Percentiles rank a stretch among this genome's conserved stretches.
Evolutionary conservation across 2,888 invertebrate species (phyloP).

Genomic region (Andrena trimmerana): DNA sequence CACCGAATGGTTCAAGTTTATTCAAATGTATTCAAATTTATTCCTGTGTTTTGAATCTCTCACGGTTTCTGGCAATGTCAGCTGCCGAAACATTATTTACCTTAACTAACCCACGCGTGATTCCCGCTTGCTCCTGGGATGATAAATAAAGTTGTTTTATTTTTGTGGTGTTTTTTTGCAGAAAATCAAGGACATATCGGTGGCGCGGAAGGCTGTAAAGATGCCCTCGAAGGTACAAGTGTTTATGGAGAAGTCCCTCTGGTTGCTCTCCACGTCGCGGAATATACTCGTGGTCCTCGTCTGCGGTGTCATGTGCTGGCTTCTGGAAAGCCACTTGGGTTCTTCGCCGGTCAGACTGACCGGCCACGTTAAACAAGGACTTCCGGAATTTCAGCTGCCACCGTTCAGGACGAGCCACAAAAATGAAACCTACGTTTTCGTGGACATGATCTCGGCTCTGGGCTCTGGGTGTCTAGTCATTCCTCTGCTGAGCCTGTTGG

Average conservation of each 20-base stretch:
- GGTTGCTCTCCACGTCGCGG: slow-evolving; percentile 91
- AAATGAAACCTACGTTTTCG: slow-evolving; percentile 86
- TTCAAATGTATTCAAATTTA: too few relatives aligned
- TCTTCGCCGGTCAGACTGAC: slow-evolving; percentile 89
- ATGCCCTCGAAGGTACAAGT: slow-evolving; percentile 85
- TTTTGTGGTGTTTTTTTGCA: slow-evolving; percentile 81
- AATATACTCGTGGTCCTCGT: slow-evolving; percentile 92
- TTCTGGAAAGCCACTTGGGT: slow-evolving; percentile 87
- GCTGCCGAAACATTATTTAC: too few relatives aligned
- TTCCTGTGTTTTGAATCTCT: too few relatives aligned
- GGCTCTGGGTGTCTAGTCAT: slow-evolving; percentile 89
- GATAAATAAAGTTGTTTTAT: too few relatives aligned
- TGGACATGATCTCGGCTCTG: slow-evolving; percentile 87
- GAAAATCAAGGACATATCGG: slow-evolving; percentile 90
- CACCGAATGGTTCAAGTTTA: too few relatives aligned
- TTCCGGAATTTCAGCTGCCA: slow-evolving; percentile 88
- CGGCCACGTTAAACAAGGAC: slow-evolving; percentile 90
- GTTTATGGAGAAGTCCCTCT: slow-evolving; percentile 87
- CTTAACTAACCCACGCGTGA: too few relatives aligned
- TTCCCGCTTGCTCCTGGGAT: too few relatives aligned
- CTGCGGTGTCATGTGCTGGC: slow-evolving; percentile 89
- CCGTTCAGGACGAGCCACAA: slow-evolving; percentile 89
- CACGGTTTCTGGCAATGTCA: too few relatives aligned
- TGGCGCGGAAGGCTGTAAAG: slow-evolving; percentile 85
- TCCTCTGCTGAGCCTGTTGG: slow-evolving; percentile 89